Conservation (phyloP, 2,113 vertebrate species). For the Henicopernis longicauda region DNA sequence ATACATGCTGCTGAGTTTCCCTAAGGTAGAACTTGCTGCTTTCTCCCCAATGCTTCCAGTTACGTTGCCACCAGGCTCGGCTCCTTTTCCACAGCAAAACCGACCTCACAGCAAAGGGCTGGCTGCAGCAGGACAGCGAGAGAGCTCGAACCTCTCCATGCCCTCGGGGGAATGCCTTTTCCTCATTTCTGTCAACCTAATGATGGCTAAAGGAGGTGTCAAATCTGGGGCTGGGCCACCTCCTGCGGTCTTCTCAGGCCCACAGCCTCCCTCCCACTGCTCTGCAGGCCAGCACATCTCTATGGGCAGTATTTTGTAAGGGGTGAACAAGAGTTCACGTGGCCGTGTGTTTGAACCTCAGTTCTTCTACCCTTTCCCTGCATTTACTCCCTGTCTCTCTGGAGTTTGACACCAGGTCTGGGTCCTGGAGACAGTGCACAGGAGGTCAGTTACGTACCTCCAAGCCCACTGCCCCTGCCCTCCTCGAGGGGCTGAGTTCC, state of each 20-base stretch:
- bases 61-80: accelerated
- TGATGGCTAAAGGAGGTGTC: background rate
- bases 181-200: background rate
- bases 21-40: background rate
- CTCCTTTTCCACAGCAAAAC: background rate
- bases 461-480: background rate
- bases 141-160: background rate
- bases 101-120: background rate
- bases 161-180: background rate
- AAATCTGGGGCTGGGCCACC: background rate
- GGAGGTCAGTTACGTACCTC: background rate
- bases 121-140: background rate
- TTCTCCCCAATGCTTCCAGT: background rate
- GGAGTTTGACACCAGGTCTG: background rate
- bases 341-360: background rate
- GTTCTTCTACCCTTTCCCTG: background rate
- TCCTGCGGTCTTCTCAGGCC: background rate
- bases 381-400: background rate
- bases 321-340: background rate
- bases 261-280: background rate
- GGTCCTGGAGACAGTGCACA: background rate
- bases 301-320: background rate
- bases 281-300: background rate
- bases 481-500: background rate
- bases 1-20: background rate